Conservation (phyloP, 2,113 vertebrate genomes). For the Dromaius novaehollandiae region DNA sequence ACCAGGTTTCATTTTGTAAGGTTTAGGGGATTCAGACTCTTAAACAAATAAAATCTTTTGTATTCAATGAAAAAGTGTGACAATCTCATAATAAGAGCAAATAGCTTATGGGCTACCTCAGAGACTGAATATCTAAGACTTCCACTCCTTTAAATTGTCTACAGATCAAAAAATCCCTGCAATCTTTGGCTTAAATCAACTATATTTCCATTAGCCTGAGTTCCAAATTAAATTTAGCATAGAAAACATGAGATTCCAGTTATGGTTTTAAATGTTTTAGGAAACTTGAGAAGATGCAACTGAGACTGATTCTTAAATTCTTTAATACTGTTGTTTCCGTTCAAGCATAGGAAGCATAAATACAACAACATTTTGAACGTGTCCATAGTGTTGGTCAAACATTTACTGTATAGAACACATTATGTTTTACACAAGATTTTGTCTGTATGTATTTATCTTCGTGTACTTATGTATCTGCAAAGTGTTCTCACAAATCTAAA, state of each 20-base stretch:
- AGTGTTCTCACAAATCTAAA: background rate
- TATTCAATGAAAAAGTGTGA: background rate
- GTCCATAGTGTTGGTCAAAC: background rate
- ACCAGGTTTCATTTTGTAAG: background rate
- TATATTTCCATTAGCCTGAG: background rate
- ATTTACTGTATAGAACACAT: fast-evolving
- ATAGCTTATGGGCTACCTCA: background rate
- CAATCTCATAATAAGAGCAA: background rate
- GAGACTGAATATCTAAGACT: background rate
- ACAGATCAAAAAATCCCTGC: background rate
- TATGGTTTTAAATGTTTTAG: background rate
- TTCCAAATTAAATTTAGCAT: background rate
- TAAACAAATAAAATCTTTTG: background rate
- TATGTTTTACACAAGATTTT: background rate
- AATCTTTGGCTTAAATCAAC: background rate
- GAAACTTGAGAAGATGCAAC: background rate
- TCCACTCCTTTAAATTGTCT: background rate
- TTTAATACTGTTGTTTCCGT: background rate
- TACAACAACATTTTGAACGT: background rate
- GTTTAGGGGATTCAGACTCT: background rate
- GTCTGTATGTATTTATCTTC: background rate
- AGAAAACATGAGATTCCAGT: background rate
- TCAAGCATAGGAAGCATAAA: background rate
- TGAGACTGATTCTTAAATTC: background rate
- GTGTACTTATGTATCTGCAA: background rate